Conservation (phyloP, 1,140 invertebrate species). For the Solenopsis invicta region DNA sequence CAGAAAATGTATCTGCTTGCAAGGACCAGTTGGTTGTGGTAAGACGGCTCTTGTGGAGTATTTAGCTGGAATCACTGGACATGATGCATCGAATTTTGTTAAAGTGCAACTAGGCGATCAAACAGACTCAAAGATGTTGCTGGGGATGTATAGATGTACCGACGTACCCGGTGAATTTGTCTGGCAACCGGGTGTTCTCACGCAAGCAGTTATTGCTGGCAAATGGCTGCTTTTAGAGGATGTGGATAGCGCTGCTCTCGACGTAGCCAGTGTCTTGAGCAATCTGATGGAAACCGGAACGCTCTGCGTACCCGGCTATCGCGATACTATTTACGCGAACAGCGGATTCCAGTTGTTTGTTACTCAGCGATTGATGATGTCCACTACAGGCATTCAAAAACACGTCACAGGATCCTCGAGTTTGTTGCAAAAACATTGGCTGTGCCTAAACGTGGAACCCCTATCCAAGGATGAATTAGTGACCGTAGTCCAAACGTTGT, state of each 20-base stretch:
- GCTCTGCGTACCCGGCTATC: slow-evolving; percentile 95
- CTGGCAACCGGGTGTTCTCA: slow-evolving; percentile 97
- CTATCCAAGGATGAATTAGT: slow-evolving; percentile 92
- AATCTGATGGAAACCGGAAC: slow-evolving; percentile 94
- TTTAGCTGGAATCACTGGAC: slow-evolving; percentile 93
- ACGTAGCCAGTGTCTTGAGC: slow-evolving; percentile 95
- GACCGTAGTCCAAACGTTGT: slow-evolving; percentile 90
- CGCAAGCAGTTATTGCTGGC: slow-evolving; percentile 94
- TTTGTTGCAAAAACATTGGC: slow-evolving; percentile 94
- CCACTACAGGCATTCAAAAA: slow-evolving; percentile 88
- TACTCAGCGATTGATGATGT: slow-evolving; percentile 91
- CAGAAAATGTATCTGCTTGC: slow-evolving; percentile 93
- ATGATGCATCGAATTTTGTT: slow-evolving; percentile 88
- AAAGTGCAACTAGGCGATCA: slow-evolving; percentile 98
- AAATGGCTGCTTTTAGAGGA: slow-evolving; percentile 98
- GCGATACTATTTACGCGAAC: slow-evolving; percentile 92
- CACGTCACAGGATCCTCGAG: slow-evolving; percentile 89
- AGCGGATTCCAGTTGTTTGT: slow-evolving; percentile 97
- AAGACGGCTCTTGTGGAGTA: slow-evolving; percentile 97
- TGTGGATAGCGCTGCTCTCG: slow-evolving; percentile 96
- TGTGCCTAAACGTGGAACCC: slow-evolving; percentile 93
- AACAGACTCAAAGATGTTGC: slow-evolving; percentile 97
- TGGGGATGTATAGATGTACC: slow-evolving; percentile 98
- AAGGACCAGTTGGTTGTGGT: slow-evolving; percentile 97
- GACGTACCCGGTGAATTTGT: slow-evolving; percentile 98